These are phyloP conservation scores for Dicroscelio sp. DNA, from an alignment of 2,888 invertebrate genomes.

Conservation along the genomic window DNA sequence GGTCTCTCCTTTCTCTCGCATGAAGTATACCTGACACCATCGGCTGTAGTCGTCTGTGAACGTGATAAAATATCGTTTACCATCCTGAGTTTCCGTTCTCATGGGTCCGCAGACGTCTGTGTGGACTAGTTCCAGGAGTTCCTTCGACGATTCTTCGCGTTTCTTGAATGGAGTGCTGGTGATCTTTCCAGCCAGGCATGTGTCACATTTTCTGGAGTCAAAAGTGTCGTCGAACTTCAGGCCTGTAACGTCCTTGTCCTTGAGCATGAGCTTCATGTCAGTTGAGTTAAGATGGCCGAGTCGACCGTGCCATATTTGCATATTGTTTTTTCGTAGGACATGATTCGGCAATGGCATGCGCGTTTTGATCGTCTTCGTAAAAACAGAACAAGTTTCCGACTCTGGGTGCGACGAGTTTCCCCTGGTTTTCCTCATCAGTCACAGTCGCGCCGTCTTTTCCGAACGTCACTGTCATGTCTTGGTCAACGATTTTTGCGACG, in stretches of 20 bases:
- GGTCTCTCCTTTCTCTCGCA: slow-evolving; percentile 60
- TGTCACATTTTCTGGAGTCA: too few relatives aligned
- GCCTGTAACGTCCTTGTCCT: neutral
- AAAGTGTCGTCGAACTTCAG: neutral
- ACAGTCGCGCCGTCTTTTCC: slow-evolving; percentile 63
- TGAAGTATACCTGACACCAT: slow-evolving; percentile 37
- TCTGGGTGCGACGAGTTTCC: slow-evolving; percentile 56
- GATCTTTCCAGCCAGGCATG: too few relatives aligned
- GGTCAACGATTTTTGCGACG: slow-evolving; percentile 78
- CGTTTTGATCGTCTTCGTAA: slow-evolving; percentile 6
- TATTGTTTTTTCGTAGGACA: neutral
- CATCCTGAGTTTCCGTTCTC: slow-evolving; percentile 62
- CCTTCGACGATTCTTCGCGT: neutral
- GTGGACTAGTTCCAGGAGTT: slow-evolving; percentile 51
- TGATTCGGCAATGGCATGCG: neutral
- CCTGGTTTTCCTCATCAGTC: slow-evolving; percentile 34
- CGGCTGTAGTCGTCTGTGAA: slow-evolving; percentile 82
- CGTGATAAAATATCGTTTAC: slow-evolving; percentile 77
- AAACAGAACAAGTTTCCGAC: slow-evolving; percentile 75
- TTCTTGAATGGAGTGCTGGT: slow-evolving; percentile 10
- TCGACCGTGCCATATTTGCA: slow-evolving; percentile 63
- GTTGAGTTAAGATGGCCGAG: slow-evolving; percentile 68
- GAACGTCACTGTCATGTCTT: slow-evolving; percentile 44
- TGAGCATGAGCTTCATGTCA: slow-evolving; percentile 37
- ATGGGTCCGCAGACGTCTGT: slow-evolving; percentile 68